Evolutionary conservation across 2,888 invertebrate species (phyloP).

Genomic region (Griposia aprilina): DNA sequence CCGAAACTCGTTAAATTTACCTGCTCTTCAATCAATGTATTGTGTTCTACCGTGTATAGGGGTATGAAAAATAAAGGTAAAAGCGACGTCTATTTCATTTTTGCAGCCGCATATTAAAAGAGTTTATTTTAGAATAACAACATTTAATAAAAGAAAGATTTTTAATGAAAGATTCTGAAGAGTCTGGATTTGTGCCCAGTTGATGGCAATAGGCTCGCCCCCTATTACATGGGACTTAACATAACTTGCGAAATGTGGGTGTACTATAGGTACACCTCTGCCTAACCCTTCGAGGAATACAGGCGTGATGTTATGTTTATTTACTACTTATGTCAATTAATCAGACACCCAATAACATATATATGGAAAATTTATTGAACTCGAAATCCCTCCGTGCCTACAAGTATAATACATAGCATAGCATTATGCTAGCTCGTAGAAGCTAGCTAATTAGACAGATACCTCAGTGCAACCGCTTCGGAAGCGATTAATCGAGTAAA

Average conservation of each 20-base stretch:
- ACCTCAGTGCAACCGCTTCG: constrained; percentile 18
- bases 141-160: too few species aligned
- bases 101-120: background rate
- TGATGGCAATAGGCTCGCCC: too few species aligned
- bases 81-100: background rate
- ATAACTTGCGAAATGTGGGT: too few species aligned
- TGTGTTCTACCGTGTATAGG: background rate
- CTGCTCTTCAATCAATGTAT: constrained; percentile 4
- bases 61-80: background rate
- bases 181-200: too few species aligned
- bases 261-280: too few species aligned
- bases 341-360: too few species aligned
- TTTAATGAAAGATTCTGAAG: too few species aligned
- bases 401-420: background rate
- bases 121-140: background rate
- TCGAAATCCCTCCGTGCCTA: background rate
- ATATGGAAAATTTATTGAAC: background rate
- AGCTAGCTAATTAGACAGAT: constrained; percentile 21
- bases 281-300: too few species aligned
- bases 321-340: background rate
- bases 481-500: constrained; percentile 70
- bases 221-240: too few species aligned
- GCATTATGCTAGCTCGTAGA: background rate
- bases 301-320: too few species aligned
- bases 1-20: constrained; percentile 20